Evolutionary conservation across 2,113 vertebrate genomes (phyloP).

Genomic region (Monopterus albus): DNA sequence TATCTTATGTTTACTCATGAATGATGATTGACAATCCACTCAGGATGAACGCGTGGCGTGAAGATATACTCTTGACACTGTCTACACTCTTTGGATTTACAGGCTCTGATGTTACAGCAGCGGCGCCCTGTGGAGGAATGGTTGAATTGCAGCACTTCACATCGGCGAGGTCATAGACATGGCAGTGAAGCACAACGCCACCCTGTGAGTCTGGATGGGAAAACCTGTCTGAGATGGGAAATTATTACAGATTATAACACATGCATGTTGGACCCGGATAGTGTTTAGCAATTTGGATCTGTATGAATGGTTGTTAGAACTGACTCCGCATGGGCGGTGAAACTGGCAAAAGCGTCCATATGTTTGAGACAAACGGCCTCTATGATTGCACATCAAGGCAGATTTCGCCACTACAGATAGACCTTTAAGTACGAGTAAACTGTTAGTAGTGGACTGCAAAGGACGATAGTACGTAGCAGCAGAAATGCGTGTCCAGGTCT

Average conservation of each 20-base stretch:
- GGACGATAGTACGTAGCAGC: not conserved
- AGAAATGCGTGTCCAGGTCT: conserved; percentile 1
- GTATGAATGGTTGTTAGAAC: fast-evolving
- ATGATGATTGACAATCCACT: no score
- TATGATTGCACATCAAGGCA: conserved; percentile 3
- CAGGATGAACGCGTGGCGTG: no score
- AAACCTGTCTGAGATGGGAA: conserved; percentile 53
- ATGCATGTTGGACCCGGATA: not conserved
- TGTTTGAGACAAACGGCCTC: not conserved
- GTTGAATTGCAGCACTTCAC: conserved; percentile 17
- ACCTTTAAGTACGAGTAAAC: conserved; percentile 4
- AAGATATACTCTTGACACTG: no score
- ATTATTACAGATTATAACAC: conserved; percentile 12
- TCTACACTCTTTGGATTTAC: not conserved
- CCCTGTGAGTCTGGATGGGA: conserved; percentile 74
- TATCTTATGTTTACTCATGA: no score
- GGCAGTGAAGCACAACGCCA: conserved; percentile 63
- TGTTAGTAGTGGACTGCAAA: not conserved
- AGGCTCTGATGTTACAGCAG: not conserved
- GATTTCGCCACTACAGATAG: not conserved
- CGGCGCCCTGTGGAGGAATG: conserved; percentile 17
- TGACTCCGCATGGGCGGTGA: not conserved
- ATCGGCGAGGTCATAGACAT: conserved; percentile 36
- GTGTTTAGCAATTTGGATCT: no score
- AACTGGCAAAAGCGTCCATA: not conserved